These are phyloP conservation scores for Phyllopteryx taeniolatus DNA, from an alignment of 2,113 vertebrate species.

Conservation along the genomic window DNA sequence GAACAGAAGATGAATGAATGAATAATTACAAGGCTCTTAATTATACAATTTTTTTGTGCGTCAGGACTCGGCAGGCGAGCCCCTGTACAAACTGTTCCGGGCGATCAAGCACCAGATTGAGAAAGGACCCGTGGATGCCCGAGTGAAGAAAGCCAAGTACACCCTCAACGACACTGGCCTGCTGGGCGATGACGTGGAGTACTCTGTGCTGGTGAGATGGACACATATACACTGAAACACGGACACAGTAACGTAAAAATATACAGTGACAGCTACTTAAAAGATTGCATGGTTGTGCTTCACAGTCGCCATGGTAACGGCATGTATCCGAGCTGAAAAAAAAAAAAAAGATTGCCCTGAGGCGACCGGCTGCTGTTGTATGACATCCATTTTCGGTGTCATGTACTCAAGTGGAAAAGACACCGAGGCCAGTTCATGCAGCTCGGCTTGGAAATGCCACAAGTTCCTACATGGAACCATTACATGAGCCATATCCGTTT, in stretches of 20 bases:
- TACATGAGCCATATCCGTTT: background rate
- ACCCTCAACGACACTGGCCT: slow-evolving; percentile 94
- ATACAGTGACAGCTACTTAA: slow-evolving; percentile 20
- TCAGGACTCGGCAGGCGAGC: slow-evolving; percentile 93
- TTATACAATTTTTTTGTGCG: background rate
- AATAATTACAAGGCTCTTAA: background rate
- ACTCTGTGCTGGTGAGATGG: slow-evolving; percentile 81
- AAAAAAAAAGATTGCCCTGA: slow-evolving; percentile 16
- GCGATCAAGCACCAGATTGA: slow-evolving; percentile 99
- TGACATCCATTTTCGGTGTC: slow-evolving; percentile 66
- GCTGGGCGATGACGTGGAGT: slow-evolving; percentile 93
- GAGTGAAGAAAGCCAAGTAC: slow-evolving; percentile 96
- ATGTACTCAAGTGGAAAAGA: slow-evolving; percentile 38
- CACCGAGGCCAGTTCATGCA: background rate
- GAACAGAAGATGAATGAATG: too few relatives aligned
- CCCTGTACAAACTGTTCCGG: slow-evolving; percentile 96
- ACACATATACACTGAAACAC: background rate
- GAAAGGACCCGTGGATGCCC: slow-evolving; percentile 93
- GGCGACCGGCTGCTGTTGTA: slow-evolving; percentile 51
- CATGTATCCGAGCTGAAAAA: background rate
- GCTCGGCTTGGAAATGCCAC: background rate
- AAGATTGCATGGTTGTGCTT: slow-evolving; percentile 29
- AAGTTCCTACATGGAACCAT: background rate
- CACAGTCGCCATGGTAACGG: slow-evolving; percentile 58
- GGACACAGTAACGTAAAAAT: slow-evolving; percentile 2